phyloP scores from a whole-genome alignment of 2,797 vertebrate genomes.

The Acanthurus tractus region DNA sequence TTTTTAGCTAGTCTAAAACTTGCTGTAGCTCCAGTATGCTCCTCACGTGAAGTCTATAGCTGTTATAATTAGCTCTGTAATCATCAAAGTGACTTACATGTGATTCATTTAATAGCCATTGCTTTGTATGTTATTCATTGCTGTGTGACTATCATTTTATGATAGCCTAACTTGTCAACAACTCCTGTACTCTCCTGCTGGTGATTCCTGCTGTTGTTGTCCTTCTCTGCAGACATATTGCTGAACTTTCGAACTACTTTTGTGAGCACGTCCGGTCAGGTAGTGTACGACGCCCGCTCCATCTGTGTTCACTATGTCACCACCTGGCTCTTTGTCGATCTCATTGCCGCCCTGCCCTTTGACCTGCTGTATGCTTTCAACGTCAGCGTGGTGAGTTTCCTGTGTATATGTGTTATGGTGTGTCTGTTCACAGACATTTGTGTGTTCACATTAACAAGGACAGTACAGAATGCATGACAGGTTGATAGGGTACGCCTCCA shows the following conservation, averaged over 20 bases:
- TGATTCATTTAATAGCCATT: neutral
- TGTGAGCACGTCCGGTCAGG: conserved; percentile 98
- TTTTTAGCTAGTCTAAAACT: neutral
- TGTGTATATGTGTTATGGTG: conserved; percentile 25
- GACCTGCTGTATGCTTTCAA: conserved; percentile 98
- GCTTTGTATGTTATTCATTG: neutral
- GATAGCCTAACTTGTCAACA: neutral
- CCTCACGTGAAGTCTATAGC: too few relatives aligned
- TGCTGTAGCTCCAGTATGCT: neutral
- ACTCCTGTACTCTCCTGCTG: neutral
- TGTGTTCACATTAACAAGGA: conserved; percentile 9
- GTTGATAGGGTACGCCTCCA: too few relatives aligned
- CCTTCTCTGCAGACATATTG: conserved; percentile 90
- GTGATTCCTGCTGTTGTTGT: conserved; percentile 31
- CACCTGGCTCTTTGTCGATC: conserved; percentile 97
- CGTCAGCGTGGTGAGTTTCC: conserved; percentile 90
- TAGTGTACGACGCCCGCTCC: conserved; percentile 96
- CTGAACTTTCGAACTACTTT: conserved; percentile 98
- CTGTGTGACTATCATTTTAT: neutral
- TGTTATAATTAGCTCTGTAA: too few relatives aligned
- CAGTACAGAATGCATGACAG: neutral
- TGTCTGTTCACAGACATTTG: conserved; percentile 9
- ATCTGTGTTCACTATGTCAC: conserved; percentile 98
- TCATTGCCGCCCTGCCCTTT: conserved; percentile 96
- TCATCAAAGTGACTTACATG: neutral